Percentiles rank a stretch among this genome's conserved stretches.
These are phyloP conservation scores for Antheraea yamamai DNA, from an alignment of 2,888 invertebrate species.

Conservation along the genomic window DNA sequence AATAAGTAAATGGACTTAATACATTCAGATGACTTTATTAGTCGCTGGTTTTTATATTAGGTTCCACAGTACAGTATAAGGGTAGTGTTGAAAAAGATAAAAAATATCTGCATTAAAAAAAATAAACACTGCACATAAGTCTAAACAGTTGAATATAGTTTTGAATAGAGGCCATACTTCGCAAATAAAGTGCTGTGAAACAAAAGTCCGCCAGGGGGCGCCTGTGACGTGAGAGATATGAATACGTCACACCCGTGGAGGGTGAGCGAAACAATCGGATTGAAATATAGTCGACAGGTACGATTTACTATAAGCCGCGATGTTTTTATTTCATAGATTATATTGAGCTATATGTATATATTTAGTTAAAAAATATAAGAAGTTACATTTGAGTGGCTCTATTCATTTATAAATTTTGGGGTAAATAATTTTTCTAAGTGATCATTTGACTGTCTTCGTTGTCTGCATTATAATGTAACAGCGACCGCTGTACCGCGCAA, in stretches of 20 bases:
- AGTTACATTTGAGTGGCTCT: no score
- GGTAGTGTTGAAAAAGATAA: neutral
- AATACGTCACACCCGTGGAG: conserved; percentile 43
- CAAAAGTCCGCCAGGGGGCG: conserved; percentile 41
- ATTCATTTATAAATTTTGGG: no score
- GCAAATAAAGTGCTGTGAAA: conserved; percentile 44
- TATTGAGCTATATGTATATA: neutral
- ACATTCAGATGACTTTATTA: no score
- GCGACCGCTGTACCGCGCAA: no score
- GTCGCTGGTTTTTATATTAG: no score
- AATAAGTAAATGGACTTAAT: no score
- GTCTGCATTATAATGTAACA: no score
- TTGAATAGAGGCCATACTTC: conserved; percentile 11
- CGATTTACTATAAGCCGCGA: neutral
- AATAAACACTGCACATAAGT: neutral
- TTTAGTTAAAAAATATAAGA: no score
- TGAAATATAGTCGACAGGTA: neutral
- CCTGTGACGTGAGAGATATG: conserved; percentile 46
- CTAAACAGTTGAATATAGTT: conserved; percentile 6
- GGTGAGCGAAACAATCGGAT: conserved; percentile 31
- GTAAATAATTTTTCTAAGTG: no score
- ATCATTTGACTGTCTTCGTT: no score
- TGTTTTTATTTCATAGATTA: neutral
- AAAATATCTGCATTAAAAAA: neutral
- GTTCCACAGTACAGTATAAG: no score